Conservation (phyloP, 2,888 invertebrate species). For the Zele albiditarsus region DNA sequence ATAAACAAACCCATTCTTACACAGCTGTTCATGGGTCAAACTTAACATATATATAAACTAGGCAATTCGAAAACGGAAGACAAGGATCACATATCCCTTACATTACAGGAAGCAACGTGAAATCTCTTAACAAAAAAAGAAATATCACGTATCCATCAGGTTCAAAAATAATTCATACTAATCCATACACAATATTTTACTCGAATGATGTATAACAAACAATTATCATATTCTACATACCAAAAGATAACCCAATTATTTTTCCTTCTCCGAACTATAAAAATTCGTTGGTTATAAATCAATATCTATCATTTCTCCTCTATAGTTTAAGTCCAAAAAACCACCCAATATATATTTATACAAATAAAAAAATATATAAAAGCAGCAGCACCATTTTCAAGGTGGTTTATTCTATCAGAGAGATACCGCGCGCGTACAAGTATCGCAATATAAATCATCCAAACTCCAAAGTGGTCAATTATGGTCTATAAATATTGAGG, state of each 20-base stretch:
- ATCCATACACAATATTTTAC: not conserved
- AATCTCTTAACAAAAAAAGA: not conserved
- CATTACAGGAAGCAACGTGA: not conserved
- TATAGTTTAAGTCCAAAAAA: not conserved
- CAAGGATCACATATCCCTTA: not conserved
- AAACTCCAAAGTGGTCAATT: constrained; percentile 53
- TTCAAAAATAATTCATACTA: not conserved
- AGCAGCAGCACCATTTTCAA: constrained; percentile 7
- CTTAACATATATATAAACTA: constrained; percentile 29
- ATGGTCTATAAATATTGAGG: constrained; percentile 56
- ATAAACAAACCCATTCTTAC: constrained; percentile 14
- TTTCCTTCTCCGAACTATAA: constrained; percentile 20
- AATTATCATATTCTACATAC: not conserved
- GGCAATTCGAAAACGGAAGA: constrained; percentile 40
- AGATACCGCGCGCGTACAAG: not conserved
- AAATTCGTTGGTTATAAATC: constrained; percentile 38
- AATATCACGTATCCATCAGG: not conserved
- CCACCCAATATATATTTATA: not conserved
- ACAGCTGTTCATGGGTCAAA: constrained; percentile 38
- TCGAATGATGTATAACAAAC: constrained; percentile 6
- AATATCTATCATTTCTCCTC: constrained; percentile 18
- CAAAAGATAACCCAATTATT: constrained; percentile 8
- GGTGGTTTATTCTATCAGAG: constrained; percentile 27
- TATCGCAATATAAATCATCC: constrained; percentile 53
- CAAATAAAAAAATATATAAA: constrained; percentile 16